Base-by-base conservation (phyloP, 2,113 vertebrate genomes). In the Myotis yumanensis region DNA sequence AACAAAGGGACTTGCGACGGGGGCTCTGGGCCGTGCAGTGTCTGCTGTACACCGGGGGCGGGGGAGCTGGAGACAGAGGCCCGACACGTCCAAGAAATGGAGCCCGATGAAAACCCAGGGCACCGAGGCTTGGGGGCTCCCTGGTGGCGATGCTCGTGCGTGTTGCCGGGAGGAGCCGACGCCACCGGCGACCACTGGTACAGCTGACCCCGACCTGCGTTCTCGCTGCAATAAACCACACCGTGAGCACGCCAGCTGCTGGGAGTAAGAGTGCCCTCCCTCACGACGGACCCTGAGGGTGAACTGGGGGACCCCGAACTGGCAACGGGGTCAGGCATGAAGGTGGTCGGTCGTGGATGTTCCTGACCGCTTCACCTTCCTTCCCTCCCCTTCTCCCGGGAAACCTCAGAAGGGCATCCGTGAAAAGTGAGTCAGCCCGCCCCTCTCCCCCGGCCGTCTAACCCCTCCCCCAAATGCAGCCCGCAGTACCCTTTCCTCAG, bases 11-110 rank as follows among this genome's bases (percentile, higher is more conserved):
- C n/a, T 10, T 35, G 51, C 2, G 43, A 32, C 4, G 18, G 69
- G 64, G 23, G 0, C n/a, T 23, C 10, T 12, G 73, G 40, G 59
- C 15, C 59, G 5, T 0, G 16, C 2, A 1, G 30, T 28, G 10
- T 64, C 77, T 0, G 0, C 11, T 35, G 12, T 4, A 3, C 18
- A 48, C 32, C 37, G 18, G 57, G 57, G 22, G 57, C 22, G 9
- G 57, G 32, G 23, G 14, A 48, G 12, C 69, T 12, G 73, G 71
- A 18, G 18, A 32, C 25, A 0, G 11, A 9, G 79, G 17, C 40
- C 14, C 8, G 48, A n/a, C 1, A 4, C 0, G 11, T 17, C 43
- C 7, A 3, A 0, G 48, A 23, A 18, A 0, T 4, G 11, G 30
- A 51, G 14, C 23, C 77, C 10, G 4, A 5, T 4, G 28, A 54